Conservation (phyloP, 2,797 vertebrate genomes). For the Enteromius trimaculatus region DNA sequence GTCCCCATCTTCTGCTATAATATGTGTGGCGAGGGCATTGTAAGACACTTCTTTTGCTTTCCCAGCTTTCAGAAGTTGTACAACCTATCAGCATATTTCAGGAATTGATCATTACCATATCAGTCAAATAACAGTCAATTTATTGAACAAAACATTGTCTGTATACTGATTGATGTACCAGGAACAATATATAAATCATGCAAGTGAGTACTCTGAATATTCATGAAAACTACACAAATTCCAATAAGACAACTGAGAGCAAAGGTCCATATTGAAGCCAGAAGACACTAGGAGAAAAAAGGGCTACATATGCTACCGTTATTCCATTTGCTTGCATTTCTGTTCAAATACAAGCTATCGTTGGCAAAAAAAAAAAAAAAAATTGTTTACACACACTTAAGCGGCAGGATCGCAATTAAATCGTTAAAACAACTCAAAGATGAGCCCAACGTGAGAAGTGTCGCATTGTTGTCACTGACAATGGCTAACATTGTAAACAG, state of each 20-base stretch:
- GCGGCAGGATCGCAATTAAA: neutral
- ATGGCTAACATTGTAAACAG: constrained; percentile 17
- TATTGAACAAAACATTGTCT: neutral
- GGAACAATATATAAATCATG: neutral
- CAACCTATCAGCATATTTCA: constrained; percentile 79
- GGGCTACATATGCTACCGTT: constrained; percentile 7
- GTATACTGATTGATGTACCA: neutral
- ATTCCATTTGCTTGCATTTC: neutral
- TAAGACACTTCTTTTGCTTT: constrained; percentile 98
- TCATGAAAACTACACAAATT: neutral
- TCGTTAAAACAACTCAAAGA: neutral
- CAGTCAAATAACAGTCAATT: neutral
- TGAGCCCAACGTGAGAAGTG: neutral
- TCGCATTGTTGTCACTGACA: constrained; percentile 33
- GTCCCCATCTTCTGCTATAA: constrained; percentile 95
- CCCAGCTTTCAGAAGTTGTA: constrained; percentile 91
- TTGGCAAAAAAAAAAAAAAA: neutral
- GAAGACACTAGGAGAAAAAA: neutral
- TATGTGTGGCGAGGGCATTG: constrained; percentile 95
- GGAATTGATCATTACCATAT: neutral
- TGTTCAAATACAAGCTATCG: neutral
- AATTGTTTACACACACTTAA: neutral
- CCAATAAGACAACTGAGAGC: neutral
- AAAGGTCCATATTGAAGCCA: neutral
- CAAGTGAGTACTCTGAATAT: neutral